Evolutionary conservation across 2,797 vertebrate genomes (phyloP), one percentile per base, ranked within the genome.

Genomic region (Craterocephalus amniculus): DNA sequence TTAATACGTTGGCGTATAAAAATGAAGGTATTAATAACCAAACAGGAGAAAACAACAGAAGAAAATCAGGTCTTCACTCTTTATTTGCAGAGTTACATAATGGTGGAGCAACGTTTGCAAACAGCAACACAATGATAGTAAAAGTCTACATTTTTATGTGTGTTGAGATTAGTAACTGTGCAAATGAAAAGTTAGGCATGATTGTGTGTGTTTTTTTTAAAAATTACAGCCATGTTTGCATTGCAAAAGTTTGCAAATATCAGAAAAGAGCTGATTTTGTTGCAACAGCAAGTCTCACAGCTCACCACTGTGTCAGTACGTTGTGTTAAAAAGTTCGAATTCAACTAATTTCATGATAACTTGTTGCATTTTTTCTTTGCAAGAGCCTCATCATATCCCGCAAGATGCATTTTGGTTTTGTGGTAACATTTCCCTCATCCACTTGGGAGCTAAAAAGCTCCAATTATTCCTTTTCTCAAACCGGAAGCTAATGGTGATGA

Each of bases 391-490:
- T 40, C 32, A 52, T 22, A 13, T 48, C 45, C 26, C 29, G 12
- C 31, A 20, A 32, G 69, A 14, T 51, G 63, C 52, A 74, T 69
- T 71, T 40, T 24, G 51, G 72, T 29, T 38, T 45, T 85, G 80
- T 70, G 51, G 57, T 32, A 74, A 60, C 35, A 73, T 77, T 80
- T 79, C 68, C 34, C 60, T 45, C n/a, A 43, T 45, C 79, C 24
- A 24, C 20, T 4, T 34, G 65, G 43, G 62, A 69, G 51, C 12
- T 43, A 52, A 52, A 80, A 61, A 75, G 8, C 20, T 40, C 76
- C 54, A 67, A 49, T 74, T 62, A 80, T 29, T 51, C 78, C 85
- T 45, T 67, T 51, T 63, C 83, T 79, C 31, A 73, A 73, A 82
- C 78, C 66, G 54, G 48, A 83, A 72, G 63, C 63, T 71, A 51